Base-by-base conservation (phyloP, 1,140 invertebrate genomes). In the Antheraea mylitta region DNA sequence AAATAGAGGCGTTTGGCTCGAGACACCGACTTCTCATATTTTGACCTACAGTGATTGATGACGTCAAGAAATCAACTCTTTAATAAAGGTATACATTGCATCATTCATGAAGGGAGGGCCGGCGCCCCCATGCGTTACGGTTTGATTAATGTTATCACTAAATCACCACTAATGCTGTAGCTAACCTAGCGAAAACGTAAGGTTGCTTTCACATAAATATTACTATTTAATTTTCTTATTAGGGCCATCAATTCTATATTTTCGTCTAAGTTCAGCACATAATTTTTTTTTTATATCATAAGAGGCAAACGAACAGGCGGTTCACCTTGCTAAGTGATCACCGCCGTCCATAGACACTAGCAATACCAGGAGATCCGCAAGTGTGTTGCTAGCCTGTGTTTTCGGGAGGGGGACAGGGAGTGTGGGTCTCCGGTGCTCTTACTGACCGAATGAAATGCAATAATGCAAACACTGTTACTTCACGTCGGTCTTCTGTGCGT, bases 71-170 rank as follows among this genome's bases (percentile, higher is more conserved):
- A 65, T 65, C 64, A 65, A 65, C 64, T 65, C 64, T 65, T 65
- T 65, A 65, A 65, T 65, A 65, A 65, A 65, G 64, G 42, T 22
- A 45, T 61, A 19, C 64, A 42, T 60, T 63, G 61, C 61, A 63
- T 63, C 61, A 63, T 63, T 63, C 61, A 63, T 63, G 61, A 63
- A 19, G 13, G 36, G 11, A n/a, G 38, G 42, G 38, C 38, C 64
- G 30, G 19, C 18, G 60, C 30, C 60, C 60, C 60, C 19, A 19
- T 45, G 64, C 64, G 71, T 58, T 71, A 71, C 65, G 64, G 73
- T 69, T 70, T 78, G 76, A 78, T 78, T 70, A 75, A 78, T 78
- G 73, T 48, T 58, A 65, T 62, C 73, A 68, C 64, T 75, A 75
- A 78, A 78, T 78, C 71, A 78, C 70, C 69, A 67, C 67, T 73